Conservation (phyloP, 37 sponge, comb jelly and placozoan species). For the Beroe ovata region DNA sequence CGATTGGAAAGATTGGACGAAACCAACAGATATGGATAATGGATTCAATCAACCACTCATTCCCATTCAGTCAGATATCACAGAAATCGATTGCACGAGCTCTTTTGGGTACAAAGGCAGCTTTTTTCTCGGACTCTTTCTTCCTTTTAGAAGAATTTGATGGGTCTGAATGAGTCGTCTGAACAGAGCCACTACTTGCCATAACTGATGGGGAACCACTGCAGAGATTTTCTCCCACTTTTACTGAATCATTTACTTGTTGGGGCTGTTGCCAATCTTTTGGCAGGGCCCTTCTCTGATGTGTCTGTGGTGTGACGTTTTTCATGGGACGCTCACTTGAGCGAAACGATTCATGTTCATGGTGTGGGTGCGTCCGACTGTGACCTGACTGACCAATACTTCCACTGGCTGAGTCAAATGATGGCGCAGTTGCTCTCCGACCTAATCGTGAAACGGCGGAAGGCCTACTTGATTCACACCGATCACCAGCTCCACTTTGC, state of each 20-base stretch:
- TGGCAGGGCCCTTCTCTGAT: neutral
- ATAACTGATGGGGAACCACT: neutral
- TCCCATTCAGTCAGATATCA: constrained; percentile 20
- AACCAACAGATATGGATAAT: too few species aligned
- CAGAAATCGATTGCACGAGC: constrained; percentile 34
- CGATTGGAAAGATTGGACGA: too few species aligned
- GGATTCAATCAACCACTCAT: too few species aligned
- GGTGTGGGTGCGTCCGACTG: neutral
- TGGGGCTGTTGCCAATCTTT: constrained; percentile 24
- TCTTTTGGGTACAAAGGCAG: constrained; percentile 24
- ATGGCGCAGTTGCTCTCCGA: neutral
- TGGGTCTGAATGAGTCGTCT: neutral
- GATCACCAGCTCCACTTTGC: too few species aligned
- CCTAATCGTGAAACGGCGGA: constrained; percentile 30
- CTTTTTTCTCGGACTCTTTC: neutral
- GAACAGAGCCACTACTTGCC: neutral
- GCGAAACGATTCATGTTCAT: neutral
- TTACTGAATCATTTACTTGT: neutral
- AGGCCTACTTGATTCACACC: too few species aligned
- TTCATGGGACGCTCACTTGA: too few species aligned
- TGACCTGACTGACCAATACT: neutral
- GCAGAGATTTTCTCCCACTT: neutral
- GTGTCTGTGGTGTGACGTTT: neutral
- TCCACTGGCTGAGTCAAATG: neutral
- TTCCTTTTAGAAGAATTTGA: neutral